Evolutionary conservation across 2,888 invertebrate species (phyloP), one percentile per base, ranked within the genome.

Genomic region (Crematogaster levior): DNA sequence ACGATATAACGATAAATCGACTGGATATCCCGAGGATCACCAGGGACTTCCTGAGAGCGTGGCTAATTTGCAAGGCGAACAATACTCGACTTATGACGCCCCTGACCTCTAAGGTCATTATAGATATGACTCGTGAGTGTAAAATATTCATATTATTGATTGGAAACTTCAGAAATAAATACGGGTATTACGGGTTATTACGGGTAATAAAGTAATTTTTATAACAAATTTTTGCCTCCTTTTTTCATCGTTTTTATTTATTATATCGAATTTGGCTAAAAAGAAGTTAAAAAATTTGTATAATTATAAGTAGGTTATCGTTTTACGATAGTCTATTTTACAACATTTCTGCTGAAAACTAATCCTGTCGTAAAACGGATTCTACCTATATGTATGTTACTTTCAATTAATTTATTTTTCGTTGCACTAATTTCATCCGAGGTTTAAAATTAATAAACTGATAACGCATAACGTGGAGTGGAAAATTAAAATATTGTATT

Each of bases 21-120:
- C 95, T 98, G 88, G 97, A 97, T 93, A 96, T 97, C 88, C 95
- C 96, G 18, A 96, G 96, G 85, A 96, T 98, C 80, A 96, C 96
- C 85, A 95, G 98, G 85, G 96, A 96, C 65, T 97, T 97, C 90
- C 95, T 97, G 72, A 97, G 97, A 93, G 97, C 97, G 34, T 97
- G 97, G 15, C 97, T 97, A 95, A 97, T 97, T 93, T 98, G 98
- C 93, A 96, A 97, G 93, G 98, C 98, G 5, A 97, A 97, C 80
- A 98, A 98, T 94, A 98, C 98, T 37, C 97, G 97, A 94, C 96
- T 98, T 82, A 97, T 97, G 93, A 96, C 97, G 92, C 97, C 98
- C 1, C 63, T 88, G 24, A 84, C 79, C 3, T 84, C 92, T 18
- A 92, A 93, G 79, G 90, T 93, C 46, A 85, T 92, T 74, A 73